Conservation (phyloP, 1,140 invertebrate genomes). For the Drosophila littoralis region DNA sequence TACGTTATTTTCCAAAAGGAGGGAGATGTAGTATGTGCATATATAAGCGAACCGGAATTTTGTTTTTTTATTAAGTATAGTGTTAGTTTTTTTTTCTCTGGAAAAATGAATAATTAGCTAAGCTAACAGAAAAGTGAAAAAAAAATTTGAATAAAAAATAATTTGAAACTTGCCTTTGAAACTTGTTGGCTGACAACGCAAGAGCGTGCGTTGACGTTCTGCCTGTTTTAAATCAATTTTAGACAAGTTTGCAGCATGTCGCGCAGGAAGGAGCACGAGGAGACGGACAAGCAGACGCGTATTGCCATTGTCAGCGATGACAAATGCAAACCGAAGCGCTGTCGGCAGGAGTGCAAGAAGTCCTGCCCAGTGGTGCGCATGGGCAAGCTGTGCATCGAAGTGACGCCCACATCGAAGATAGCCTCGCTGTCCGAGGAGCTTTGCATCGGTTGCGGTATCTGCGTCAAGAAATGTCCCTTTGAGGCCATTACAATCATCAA, state of each 20-base stretch:
- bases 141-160: no score
- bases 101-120: no score
- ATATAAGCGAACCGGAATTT: no score
- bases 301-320: constrained; percentile 99
- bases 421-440: constrained; percentile 99
- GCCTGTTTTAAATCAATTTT: constrained; percentile 77
- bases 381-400: constrained; percentile 99
- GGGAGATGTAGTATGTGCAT: no score
- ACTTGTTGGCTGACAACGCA: constrained; percentile 82
- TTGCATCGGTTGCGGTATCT: constrained; percentile 99
- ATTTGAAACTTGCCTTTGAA: no score
- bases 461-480: constrained; percentile 99
- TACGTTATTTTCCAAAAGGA: no score
- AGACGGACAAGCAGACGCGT: constrained; percentile 95
- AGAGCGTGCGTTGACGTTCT: constrained; percentile 76
- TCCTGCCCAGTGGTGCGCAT: constrained; percentile 99
- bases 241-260: constrained; percentile 87
- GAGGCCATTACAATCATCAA: constrained; percentile 99
- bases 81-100: no score
- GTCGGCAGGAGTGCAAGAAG: constrained; percentile 99
- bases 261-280: constrained; percentile 90
- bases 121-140: no score
- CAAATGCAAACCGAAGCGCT: constrained; percentile 99
- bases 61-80: no score
- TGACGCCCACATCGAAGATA: constrained; percentile 98